Base-by-base conservation (phyloP, 2,888 invertebrate genomes). In the Ormyrus pomaceus region DNA sequence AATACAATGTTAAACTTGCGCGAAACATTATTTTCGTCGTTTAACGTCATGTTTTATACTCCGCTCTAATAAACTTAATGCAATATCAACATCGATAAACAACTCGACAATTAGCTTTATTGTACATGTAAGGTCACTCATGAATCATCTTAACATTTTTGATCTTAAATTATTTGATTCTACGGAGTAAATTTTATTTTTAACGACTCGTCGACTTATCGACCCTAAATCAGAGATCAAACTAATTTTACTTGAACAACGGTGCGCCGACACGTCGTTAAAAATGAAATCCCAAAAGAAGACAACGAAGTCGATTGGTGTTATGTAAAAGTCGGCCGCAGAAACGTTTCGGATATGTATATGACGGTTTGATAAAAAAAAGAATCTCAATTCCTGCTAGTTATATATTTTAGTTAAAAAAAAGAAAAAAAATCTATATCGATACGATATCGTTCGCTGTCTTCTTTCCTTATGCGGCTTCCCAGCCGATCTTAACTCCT, bases 121-220 rank as follows among this genome's bases (percentile, higher is more conserved):
- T 71, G 64, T 65, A 65, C 58, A 59, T 45, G 45, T 71, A 71
- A 71, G 71, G 65, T 77, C 69, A 65, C 65, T 71, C 71, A 2
- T 77, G 50, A 71, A 50, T 34, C n/a, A 19, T 68, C 19, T 9
- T 70, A 19, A 50, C 45, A 59, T 19, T 71, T 19, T 71, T n/a
- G 50, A 10, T 13, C 34, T 66, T 19, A 9, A 56, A 56, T n/a
- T 56, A 56, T 10, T n/a, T 11, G n/a, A n/a, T 56, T 56, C 6
- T 6, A n/a, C 13, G 6, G 46, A 62, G 46, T 6, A 48, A 10
- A 62, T n/a, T 11, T 46, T 0, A 34, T 10, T 61, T 61, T 7
- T 34, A 3, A 45, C 13, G 19, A 53, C 8, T 34, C 6, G 5
- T 53, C 53, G 53, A 13, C 13, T 56, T 56, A 3, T 56, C 13